Conservation (phyloP, 2,888 invertebrate genomes). For the Heterodera filipjevi region DNA sequence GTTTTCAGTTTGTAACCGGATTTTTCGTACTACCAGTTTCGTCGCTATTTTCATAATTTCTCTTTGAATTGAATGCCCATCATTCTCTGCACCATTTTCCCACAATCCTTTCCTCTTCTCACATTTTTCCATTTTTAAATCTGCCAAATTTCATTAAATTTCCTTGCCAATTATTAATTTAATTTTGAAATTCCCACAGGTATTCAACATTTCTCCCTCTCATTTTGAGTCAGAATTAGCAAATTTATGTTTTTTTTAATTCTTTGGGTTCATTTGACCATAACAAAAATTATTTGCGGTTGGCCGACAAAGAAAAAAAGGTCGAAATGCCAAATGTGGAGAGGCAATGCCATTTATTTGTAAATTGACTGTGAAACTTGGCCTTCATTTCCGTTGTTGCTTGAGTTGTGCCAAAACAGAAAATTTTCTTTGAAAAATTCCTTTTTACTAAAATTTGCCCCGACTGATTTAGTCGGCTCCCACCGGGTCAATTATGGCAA, state of each 20-base stretch:
- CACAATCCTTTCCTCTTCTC: background rate
- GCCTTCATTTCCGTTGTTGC: background rate
- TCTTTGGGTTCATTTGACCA: background rate
- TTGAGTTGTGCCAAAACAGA: background rate
- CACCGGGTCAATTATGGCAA: background rate
- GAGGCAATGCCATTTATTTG: background rate
- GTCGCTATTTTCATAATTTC: too few relatives aligned
- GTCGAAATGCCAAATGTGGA: background rate
- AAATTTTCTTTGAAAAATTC: background rate
- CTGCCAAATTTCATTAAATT: slow-evolving; percentile 1
- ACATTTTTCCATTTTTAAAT: background rate
- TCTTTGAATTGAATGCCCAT: background rate
- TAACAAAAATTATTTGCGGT: background rate
- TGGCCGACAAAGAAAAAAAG: background rate
- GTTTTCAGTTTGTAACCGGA: too few relatives aligned
- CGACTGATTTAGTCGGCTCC: background rate
- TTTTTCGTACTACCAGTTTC: too few relatives aligned
- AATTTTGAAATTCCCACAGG: background rate
- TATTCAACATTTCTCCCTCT: background rate
- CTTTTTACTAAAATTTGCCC: background rate
- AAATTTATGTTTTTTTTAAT: background rate
- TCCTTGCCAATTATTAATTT: background rate
- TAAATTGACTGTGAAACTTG: background rate
- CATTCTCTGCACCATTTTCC: background rate
- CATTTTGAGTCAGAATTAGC: background rate